Percentiles rank a stretch among this genome's conserved stretches.
Evolutionary conservation across 2,797 vertebrate genomes (phyloP).

Genomic region (Potorous gilbertii): DNA sequence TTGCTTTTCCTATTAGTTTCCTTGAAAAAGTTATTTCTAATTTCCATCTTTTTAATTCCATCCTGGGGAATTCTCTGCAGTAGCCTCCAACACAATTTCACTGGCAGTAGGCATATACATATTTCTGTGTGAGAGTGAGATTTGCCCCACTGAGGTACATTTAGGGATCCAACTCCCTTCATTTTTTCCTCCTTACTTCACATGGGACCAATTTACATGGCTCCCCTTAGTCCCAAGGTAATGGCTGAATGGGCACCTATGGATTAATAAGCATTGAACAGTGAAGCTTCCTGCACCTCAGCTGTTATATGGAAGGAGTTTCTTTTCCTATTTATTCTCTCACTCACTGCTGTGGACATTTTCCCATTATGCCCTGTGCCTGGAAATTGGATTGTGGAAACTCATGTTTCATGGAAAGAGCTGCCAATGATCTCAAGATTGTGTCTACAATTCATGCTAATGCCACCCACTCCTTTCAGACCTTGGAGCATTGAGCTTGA

Average conservation of each 20-base stretch:
- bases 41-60: slow-evolving; percentile 42
- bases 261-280: slow-evolving; percentile 53
- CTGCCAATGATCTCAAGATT: neutral
- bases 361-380: slow-evolving; percentile 35
- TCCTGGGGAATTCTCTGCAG: slow-evolving; percentile 38
- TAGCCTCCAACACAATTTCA: slow-evolving; percentile 26
- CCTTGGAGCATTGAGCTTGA: slow-evolving; percentile 2
- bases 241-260: slow-evolving; percentile 16
- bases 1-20: neutral
- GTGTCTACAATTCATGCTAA: neutral
- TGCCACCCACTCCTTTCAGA: slow-evolving; percentile 19
- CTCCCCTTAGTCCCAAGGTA: slow-evolving; percentile 30
- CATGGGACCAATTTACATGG: neutral
- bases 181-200: neutral
- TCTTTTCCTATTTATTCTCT: slow-evolving; percentile 62
- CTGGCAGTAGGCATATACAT: neutral
- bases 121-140: neutral
- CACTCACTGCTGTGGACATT: neutral
- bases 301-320: neutral
- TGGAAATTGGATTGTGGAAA: neutral
- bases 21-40: slow-evolving; percentile 50
- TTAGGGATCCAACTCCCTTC: neutral
- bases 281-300: slow-evolving; percentile 12
- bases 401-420: slow-evolving; percentile 41
- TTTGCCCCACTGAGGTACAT: slow-evolving; percentile 22